Base-by-base conservation (phyloP, 2,888 invertebrate species). In the Pilophorus perplexus region DNA sequence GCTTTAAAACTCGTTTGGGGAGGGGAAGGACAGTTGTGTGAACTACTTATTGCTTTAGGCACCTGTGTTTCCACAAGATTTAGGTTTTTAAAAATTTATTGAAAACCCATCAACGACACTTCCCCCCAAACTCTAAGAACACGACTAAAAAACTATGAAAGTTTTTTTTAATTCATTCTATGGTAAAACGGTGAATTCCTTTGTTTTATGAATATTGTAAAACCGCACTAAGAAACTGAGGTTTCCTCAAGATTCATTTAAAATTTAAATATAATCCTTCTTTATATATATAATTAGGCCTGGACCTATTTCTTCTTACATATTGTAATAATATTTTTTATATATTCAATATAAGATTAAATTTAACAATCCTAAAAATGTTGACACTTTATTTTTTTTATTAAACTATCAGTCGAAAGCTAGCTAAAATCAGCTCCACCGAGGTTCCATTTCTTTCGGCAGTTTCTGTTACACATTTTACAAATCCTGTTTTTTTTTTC, bases 271-370 rank as follows among this genome's bases (percentile, higher is more conserved):
- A 38, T 55, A 59, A 25, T 64, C 40, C 44, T 52, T 65, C 65
- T 64, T 55, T 42, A 27, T 46, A 37, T 72, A 72, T 72, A 72
- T 72, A 73, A 71, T 74, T 74, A 74, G 73, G 74, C 71, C 71
- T 70, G 70, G 66, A 72, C 74, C 74, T 74, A 74, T 73, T 72
- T 71, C 70, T 72, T 68, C 69, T 69, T 72, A 67, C 67, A 44
- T 59, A 62, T 46, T 28, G 62, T 46, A 28, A 62, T 60, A 48
- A 57, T 66, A 64, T 71, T 72, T 70, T 68, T 71, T 72, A 72
- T 72, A 72, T 72, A 70, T 71, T 74, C 73, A 72, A 27, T 69
- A 69, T 71, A 67, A 68, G 64, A 66, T 70, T 69, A 68, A 68
- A 71, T 70, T 71, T 70, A 71, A 71, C 71, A 71, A 71, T 71